Base-by-base conservation (phyloP, 2,888 invertebrate species). In the Zygogramma bicolorata region DNA sequence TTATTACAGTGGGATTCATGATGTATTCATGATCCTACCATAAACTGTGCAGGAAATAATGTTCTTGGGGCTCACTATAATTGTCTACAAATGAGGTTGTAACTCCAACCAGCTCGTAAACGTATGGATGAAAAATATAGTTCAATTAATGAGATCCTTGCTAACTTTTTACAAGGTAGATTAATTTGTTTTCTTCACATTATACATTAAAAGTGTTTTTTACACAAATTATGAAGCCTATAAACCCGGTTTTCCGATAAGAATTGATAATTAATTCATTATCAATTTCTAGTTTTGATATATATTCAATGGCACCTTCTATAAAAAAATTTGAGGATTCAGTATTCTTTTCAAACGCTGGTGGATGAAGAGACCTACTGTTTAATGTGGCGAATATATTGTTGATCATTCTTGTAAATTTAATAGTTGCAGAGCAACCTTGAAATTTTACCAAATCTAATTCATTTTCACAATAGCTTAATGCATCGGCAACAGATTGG, bases 91-190 rank as follows among this genome's bases (percentile, higher is more conserved):
- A n/a, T 10, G 25, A 27, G 20, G 20, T 57, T 57, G 18, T 22
- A 57, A 22, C 57, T 57, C 22, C 20, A 57, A 57, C 57, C n/a
- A 57, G n/a, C n/a, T n/a, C n/a, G n/a, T n/a, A n/a, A n/a, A n/a
- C n/a, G n/a, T n/a, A n/a, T n/a, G n/a, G n/a, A n/a, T n/a, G n/a
- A n/a, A n/a, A n/a, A n/a, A n/a, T n/a, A n/a, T n/a, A n/a, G n/a
- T n/a, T n/a, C n/a, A n/a, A n/a, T n/a, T n/a, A 49, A 7, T 49
- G 49, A 20, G 49, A 15, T 49, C 49, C n/a, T 49, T 18, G 49
- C 57, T 20, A 18, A 57, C 22, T 20, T 57, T 57, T 57, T 57
- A 22, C 13, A 18, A 57, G 57, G 22, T 49, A 49, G 10, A 49
- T n/a, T 20, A 57, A 7, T 57, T 57, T 57, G 1, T 57, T 57